Conservation (phyloP, 1,140 invertebrate genomes). For the Drosophila busckii region DNA sequence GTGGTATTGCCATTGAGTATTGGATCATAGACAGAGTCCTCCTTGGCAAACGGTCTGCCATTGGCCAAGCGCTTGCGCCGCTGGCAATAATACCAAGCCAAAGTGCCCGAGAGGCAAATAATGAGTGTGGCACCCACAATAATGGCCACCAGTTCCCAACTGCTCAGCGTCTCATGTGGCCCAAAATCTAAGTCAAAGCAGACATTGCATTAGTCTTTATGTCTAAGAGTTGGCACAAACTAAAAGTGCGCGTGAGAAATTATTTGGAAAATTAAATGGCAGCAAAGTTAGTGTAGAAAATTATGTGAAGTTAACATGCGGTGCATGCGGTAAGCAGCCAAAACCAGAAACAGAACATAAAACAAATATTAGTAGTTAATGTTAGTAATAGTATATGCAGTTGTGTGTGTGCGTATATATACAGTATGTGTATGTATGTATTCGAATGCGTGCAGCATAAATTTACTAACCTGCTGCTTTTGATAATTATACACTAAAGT, state of each 20-base stretch:
- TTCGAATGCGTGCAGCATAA: slow-evolving; percentile 7
- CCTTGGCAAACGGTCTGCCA: slow-evolving; percentile 79
- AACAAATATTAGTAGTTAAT: slow-evolving; percentile 12
- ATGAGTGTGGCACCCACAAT: slow-evolving; percentile 85
- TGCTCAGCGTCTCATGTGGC: slow-evolving; percentile 57
- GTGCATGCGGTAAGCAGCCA: slow-evolving; percentile 23
- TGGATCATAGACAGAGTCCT: slow-evolving; percentile 81
- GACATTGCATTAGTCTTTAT: background rate
- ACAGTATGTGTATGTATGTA: slow-evolving; percentile 2
- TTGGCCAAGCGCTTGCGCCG: slow-evolving; percentile 78
- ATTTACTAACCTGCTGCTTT: slow-evolving; percentile 51
- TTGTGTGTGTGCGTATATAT: background rate
- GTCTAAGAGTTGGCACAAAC: background rate
- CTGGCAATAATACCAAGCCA: slow-evolving; percentile 70
- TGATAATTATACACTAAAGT: slow-evolving; percentile 13
- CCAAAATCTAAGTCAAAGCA: slow-evolving; percentile 33
- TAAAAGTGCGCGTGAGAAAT: slow-evolving; percentile 44
- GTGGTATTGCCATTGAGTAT: slow-evolving; percentile 80
- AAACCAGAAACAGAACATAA: slow-evolving; percentile 1
- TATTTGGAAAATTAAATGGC: slow-evolving; percentile 64
- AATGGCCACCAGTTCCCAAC: slow-evolving; percentile 85
- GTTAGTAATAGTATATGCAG: slow-evolving; percentile 1
- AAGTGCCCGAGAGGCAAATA: slow-evolving; percentile 81
- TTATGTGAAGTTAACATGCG: slow-evolving; percentile 45
- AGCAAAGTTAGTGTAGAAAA: slow-evolving; percentile 52